Base-by-base conservation (phyloP, 2,797 vertebrate species). In the Myripristis jacobus region DNA sequence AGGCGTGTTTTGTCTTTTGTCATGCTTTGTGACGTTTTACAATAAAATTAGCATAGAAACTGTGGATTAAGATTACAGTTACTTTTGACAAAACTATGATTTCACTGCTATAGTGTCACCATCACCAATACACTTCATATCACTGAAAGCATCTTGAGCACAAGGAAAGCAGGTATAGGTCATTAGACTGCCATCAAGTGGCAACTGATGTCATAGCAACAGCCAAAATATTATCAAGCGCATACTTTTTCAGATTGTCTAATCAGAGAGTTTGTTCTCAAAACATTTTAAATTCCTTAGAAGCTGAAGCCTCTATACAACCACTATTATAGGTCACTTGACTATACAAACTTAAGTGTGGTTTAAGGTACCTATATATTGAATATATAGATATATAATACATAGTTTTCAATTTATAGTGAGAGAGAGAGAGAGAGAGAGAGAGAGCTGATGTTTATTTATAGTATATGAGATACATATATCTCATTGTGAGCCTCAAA, bases 181-280 rank as follows among this genome's bases (percentile, higher is more conserved):
- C 43, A 70, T 66, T 77, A 74, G 80, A 84, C 87, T 92, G 90
- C 92, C 93, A 91, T 78, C 88, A 79, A 86, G 91, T 92, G 93
- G 91, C 25, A 64, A 4, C 8, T 81, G 3, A 6, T 51, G 44
- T 16, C 19, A 65, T 36, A 56, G 75, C 69, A 60, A 11, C 29
- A 34, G 19, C 31, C 58, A 58, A 0, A 36, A 12, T 15, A 36
- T 24, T 13, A 25, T 10, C 46, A 10, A 48, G 66, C 1, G 22
- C 6, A 52, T 36, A 8, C 16, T 46, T 13, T 43, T 11, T 43
- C 41, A 16, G 2, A 43, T 13, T 43, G 15, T 43, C 15, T 16
- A 16, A 43, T 43, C 15, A 43, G 41, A 41, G 21, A 8, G 5
- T 16, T 6, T 31, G 48, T 2, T 31, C 43, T 67, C 4, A 41